Evolutionary conservation across 2,797 vertebrate species (phyloP), one percentile per base, ranked within the genome.

Genomic region (Xenentodon cancila): DNA sequence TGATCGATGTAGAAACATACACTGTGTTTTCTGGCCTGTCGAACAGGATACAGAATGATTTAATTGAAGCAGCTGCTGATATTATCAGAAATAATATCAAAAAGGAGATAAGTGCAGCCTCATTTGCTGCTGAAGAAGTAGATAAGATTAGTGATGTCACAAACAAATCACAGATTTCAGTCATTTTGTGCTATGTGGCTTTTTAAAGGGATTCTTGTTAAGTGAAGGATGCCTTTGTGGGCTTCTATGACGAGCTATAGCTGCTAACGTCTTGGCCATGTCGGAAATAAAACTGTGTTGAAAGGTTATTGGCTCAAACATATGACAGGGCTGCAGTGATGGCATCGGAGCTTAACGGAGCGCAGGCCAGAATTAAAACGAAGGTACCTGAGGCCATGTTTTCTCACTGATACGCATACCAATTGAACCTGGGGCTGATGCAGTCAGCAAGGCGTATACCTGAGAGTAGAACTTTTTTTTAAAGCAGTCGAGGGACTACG

Each of bases 341-440:
- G 59, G 37, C 70, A 34, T 73, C 54, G 47, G 54, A 82, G 17
- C 69, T 77, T 51, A 71, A 71, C 5, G n/a, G 48, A 13, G 47
- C 66, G 49, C 53, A 59, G 22, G 54, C 52, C 0, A 67, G 57
- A 11, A 62, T 68, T 22, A 56, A 60, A 53, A 52, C 65, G 15
- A 65, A 32, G 13, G 55, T 65, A 9, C 59, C 63, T 0, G 52
- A 73, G 6, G 59, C 55, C 9, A 71, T 57, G 20, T 74, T 74
- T 47, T 59, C 55, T 0, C 60, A 68, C 57, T 75, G 60, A 27
- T 64, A 63, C 1, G 30, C 61, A 46, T 66, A 79, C 43, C 68
- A 65, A 2, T 11, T 76, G 25, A 79, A 80, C 65, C 51, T 77
- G 0, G 59, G 72, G 40, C 53, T 80, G 5, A 13, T 20, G 34